phyloP scores from a whole-genome alignment of 2,888 invertebrate genomes.

The Amblyjoppa fuscipennis region DNA sequence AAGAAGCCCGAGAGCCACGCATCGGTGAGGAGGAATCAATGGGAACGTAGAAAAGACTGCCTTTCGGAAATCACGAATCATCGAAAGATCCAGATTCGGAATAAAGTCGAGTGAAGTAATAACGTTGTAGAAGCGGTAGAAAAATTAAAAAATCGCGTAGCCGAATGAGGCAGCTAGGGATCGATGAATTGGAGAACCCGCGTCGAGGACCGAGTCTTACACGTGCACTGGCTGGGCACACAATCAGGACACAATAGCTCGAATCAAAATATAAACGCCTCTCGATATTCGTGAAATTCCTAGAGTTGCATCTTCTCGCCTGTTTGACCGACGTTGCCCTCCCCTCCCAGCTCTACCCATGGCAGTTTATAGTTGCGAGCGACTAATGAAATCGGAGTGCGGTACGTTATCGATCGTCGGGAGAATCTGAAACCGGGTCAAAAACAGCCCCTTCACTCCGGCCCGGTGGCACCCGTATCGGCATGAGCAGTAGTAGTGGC shows the following conservation, averaged over 20 bases:
- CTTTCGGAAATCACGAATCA: too few species aligned
- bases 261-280: too few species aligned
- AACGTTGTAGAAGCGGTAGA: too few species aligned
- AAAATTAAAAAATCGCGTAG: too few species aligned
- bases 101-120: too few species aligned
- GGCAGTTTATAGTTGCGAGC: constrained; percentile 5
- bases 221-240: too few species aligned
- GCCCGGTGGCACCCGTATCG: constrained; percentile 58
- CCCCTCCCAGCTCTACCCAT: background rate
- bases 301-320: background rate
- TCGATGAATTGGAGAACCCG: too few species aligned
- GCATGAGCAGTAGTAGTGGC: constrained; percentile 50
- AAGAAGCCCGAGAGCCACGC: background rate
- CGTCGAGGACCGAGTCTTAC: too few species aligned
- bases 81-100: too few species aligned
- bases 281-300: background rate
- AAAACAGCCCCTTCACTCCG: constrained; percentile 61
- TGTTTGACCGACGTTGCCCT: background rate
- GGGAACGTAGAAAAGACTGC: background rate
- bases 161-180: too few species aligned
- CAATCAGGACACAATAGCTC: too few species aligned
- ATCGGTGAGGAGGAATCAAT: background rate
- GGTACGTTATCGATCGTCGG: constrained; percentile 59
- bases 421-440: constrained; percentile 64
- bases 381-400: constrained; percentile 43